These are phyloP conservation scores for Sceloporus undulatus DNA, from an alignment of 2,113 vertebrate species.

Conservation along the genomic window DNA sequence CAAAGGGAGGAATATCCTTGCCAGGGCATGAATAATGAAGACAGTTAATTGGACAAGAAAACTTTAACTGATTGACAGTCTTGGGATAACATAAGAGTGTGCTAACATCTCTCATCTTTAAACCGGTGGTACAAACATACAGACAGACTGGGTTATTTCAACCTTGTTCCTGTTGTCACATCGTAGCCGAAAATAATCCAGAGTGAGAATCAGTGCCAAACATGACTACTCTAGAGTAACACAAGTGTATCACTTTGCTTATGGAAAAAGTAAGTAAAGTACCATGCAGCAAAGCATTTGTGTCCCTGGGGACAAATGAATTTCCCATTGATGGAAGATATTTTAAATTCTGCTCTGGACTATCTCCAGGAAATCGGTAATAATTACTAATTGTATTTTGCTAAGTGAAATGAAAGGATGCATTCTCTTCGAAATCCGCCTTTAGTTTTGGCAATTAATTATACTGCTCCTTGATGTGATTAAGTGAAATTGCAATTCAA, in stretches of 20 bases:
- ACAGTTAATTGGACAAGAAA: conserved; percentile 27
- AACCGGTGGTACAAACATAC: conserved; percentile 35
- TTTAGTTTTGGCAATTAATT: conserved; percentile 83
- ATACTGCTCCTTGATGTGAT: conserved; percentile 77
- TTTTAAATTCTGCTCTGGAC: conserved; percentile 92
- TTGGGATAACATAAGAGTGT: conserved; percentile 11
- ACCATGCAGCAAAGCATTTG: conserved; percentile 51
- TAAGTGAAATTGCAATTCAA: conserved; percentile 76
- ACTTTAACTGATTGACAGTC: conserved; percentile 25
- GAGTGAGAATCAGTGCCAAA: conserved; percentile 40
- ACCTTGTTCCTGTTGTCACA: background rate
- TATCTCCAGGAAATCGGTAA: conserved; percentile 97
- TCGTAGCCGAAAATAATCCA: conserved; percentile 17
- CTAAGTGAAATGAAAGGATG: conserved; percentile 87
- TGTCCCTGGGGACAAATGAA: conserved; percentile 81
- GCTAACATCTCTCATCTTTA: background rate
- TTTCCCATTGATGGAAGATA: conserved; percentile 81
- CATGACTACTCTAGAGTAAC: conserved; percentile 45
- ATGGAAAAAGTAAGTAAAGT: conserved; percentile 62
- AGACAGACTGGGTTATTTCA: conserved; percentile 44
- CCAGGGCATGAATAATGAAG: conserved; percentile 14
- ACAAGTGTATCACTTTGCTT: conserved; percentile 62
- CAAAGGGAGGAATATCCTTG: conserved; percentile 52
- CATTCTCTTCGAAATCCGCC: conserved; percentile 85
- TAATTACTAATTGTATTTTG: conserved; percentile 98